A percentile compares a stretch with the other conserved stretches of the same genome.
Conservation (phyloP, 2,797 vertebrate species). For the Hydrolagus colliei region DNA sequence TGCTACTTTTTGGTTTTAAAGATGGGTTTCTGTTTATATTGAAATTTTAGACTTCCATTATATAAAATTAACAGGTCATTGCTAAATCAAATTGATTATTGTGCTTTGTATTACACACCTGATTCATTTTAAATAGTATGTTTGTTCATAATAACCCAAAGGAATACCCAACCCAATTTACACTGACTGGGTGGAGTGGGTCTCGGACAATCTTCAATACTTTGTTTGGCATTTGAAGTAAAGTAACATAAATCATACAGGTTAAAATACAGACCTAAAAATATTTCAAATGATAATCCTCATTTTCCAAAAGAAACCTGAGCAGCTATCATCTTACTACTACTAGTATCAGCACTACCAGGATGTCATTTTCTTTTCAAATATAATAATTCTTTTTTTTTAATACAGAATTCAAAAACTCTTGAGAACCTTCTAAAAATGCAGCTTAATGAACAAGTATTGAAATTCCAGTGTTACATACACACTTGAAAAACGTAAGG, state of each 20-base stretch:
- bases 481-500: background rate
- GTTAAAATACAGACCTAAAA: background rate
- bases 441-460: background rate
- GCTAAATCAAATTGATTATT: background rate
- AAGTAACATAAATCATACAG: background rate
- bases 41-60: constrained; percentile 1
- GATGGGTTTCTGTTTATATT: background rate
- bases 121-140: background rate
- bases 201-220: background rate
- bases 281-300: background rate
- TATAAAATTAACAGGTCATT: background rate
- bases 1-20: background rate
- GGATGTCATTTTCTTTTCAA: background rate
- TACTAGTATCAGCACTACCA: background rate
- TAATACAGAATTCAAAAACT: background rate
- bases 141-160: background rate
- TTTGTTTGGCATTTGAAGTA: background rate
- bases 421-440: background rate
- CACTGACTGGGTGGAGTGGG: background rate
- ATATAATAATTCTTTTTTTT: background rate
- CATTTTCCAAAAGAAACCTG: too few relatives aligned
- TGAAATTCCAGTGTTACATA: background rate
- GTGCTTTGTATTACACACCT: background rate
- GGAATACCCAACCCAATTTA: background rate
- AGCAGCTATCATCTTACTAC: background rate